These are phyloP conservation scores for Agrochola circellaris DNA, from an alignment of 2,888 invertebrate species.

Conservation along the genomic window DNA sequence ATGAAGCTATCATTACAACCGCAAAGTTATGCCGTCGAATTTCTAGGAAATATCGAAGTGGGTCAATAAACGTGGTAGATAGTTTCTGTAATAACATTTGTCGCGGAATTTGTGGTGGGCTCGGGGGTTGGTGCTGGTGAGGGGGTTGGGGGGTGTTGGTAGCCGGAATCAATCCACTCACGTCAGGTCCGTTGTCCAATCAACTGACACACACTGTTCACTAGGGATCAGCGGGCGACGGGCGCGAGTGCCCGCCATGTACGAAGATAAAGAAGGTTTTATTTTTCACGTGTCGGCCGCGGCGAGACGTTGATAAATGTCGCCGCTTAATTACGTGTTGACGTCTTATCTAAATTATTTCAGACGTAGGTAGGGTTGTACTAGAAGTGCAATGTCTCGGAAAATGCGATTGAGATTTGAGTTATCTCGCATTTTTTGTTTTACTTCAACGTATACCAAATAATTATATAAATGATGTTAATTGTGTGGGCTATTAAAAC, in stretches of 20 bases:
- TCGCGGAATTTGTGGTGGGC: conserved; percentile 77
- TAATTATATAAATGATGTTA: not conserved
- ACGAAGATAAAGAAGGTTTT: conserved; percentile 71
- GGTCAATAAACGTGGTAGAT: conserved; percentile 82
- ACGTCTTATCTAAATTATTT: conserved; percentile 66
- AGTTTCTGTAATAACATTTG: conserved; percentile 87
- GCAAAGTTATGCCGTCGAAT: conserved; percentile 68
- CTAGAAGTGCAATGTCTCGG: conserved; percentile 2
- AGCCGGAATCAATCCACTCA: conserved; percentile 88
- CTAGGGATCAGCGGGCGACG: conserved; percentile 80
- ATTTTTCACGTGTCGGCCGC: conserved; percentile 67
- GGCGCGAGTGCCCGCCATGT: conserved; percentile 68
- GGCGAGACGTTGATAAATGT: conserved; percentile 70
- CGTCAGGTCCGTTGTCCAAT: conserved; percentile 88
- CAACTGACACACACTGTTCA: conserved; percentile 87
- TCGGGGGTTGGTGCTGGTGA: conserved; percentile 59
- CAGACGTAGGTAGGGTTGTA: conserved; percentile 24
- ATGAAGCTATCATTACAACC: conserved; percentile 66
- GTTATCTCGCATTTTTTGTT: not conserved
- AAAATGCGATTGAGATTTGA: not conserved
- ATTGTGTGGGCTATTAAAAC: not conserved
- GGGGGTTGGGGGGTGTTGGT: conserved; percentile 59
- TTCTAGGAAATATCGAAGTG: conserved; percentile 74
- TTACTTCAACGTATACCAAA: not conserved
- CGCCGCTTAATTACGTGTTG: conserved; percentile 69